Percentiles rank a stretch among this genome's conserved stretches.
These are phyloP conservation scores for Dendrocincla fuliginosa DNA, from an alignment of 2,797 vertebrate genomes.

Conservation along the genomic window DNA sequence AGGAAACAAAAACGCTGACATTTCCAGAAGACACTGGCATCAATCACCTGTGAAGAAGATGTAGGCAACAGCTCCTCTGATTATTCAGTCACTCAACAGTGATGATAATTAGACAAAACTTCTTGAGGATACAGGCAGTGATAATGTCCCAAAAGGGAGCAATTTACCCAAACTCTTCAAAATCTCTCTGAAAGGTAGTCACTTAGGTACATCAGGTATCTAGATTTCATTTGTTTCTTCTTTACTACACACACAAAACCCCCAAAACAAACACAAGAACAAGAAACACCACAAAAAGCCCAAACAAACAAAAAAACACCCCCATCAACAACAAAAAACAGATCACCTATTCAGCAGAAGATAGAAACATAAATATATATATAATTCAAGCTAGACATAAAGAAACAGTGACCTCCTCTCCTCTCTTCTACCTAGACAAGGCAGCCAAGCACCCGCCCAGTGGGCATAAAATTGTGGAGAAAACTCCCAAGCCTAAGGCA, in stretches of 20 bases:
- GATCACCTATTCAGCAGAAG: not conserved
- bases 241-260: not conserved
- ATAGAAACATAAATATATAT: not conserved
- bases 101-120: not conserved
- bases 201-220: not conserved
- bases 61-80: not conserved
- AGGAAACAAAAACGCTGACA: not conserved
- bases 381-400: not conserved
- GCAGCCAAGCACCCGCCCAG: not conserved
- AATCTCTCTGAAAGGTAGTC: not conserved
- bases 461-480: not conserved
- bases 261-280: not conserved
- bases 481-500: not conserved
- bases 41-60: not conserved
- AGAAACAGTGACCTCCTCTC: not conserved
- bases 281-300: not conserved
- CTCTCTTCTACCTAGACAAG: not conserved
- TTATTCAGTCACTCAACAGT: not conserved
- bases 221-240: not conserved
- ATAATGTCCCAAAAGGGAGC: accelerated
- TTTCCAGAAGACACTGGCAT: not conserved
- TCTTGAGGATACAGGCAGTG: not conserved
- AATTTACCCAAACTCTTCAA: not conserved
- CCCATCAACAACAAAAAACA: not conserved
- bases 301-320: not conserved